These are phyloP conservation scores for Chelidonichthys spinosus DNA, from an alignment of 2,797 vertebrate genomes.

Conservation along the genomic window DNA sequence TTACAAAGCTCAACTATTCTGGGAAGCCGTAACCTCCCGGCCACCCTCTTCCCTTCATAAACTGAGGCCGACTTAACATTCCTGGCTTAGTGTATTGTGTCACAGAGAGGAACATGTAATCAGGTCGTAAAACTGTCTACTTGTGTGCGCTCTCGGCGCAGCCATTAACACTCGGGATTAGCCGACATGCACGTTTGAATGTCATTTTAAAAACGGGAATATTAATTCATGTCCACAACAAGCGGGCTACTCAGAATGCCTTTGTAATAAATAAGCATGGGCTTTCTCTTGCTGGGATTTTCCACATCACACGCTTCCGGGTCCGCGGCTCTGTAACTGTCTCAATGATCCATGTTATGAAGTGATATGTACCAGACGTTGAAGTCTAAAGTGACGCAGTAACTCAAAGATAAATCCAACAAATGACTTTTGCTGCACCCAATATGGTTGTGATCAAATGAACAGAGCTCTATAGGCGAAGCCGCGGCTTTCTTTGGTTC, in stretches of 20 bases:
- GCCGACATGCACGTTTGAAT: neutral
- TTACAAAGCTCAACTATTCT: conserved; percentile 69
- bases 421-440: conserved; percentile 38
- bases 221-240: neutral
- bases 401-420: conserved; percentile 35
- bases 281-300: neutral
- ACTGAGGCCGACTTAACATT: conserved; percentile 58
- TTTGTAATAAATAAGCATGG: conserved; percentile 10
- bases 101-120: conserved; percentile 58
- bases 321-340: conserved; percentile 14
- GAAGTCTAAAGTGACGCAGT: conserved; percentile 20
- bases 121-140: conserved; percentile 59
- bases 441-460: conserved; percentile 53
- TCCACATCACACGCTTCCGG: neutral
- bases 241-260: neutral
- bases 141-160: conserved; percentile 8
- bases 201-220: conserved; percentile 16
- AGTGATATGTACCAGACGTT: conserved; percentile 15
- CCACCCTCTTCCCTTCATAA: conserved; percentile 41
- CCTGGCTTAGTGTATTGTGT: conserved; percentile 54
- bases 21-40: conserved; percentile 53
- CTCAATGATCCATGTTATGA: conserved; percentile 10
- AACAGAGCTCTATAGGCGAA: conserved; percentile 16
- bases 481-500: conserved; percentile 41
- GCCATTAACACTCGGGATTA: conserved; percentile 48